A percentile compares a stretch with the other conserved stretches of the same genome.
Evolutionary conservation across 2,888 invertebrate species (phyloP).

Genomic region (Leptinotarsa peninsularis): DNA sequence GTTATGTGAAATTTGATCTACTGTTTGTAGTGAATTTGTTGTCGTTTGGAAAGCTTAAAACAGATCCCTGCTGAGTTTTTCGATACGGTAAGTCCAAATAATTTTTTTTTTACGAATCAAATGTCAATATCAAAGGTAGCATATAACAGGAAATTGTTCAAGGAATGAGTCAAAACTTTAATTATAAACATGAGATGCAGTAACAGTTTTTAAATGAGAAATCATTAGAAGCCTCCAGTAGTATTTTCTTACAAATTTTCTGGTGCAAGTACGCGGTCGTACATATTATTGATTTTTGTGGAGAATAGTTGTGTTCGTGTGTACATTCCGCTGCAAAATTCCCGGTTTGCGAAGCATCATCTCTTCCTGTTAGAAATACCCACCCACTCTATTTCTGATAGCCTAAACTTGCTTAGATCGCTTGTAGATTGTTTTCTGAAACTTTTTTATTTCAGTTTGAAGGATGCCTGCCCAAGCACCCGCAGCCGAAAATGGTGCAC

Average conservation of each 20-base stretch:
- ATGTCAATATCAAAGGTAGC: conserved; percentile 2
- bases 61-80: not conserved
- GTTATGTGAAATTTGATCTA: conserved; percentile 6
- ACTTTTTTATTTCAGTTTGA: conserved; percentile 29
- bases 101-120: not conserved
- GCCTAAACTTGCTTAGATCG: not conserved
- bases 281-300: conserved; percentile 53
- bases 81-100: conserved; percentile 4
- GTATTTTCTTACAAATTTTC: conserved; percentile 22
- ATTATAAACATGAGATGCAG: conserved; percentile 25
- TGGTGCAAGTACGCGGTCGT: conserved; percentile 43
- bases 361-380: conserved; percentile 13
- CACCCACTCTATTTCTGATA: not conserved
- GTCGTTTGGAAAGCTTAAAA: not conserved
- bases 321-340: conserved; percentile 49
- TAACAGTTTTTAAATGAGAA: conserved; percentile 17
- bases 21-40: not conserved
- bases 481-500: conserved; percentile 75
- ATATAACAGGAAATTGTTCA: not conserved
- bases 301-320: conserved; percentile 35
- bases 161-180: conserved; percentile 6
- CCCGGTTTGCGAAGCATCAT: conserved; percentile 13
- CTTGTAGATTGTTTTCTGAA: not conserved
- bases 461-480: conserved; percentile 76
- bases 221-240: not conserved